These are phyloP conservation scores for Sussaba pulchella DNA, from an alignment of 2,888 invertebrate genomes.

Conservation along the genomic window DNA sequence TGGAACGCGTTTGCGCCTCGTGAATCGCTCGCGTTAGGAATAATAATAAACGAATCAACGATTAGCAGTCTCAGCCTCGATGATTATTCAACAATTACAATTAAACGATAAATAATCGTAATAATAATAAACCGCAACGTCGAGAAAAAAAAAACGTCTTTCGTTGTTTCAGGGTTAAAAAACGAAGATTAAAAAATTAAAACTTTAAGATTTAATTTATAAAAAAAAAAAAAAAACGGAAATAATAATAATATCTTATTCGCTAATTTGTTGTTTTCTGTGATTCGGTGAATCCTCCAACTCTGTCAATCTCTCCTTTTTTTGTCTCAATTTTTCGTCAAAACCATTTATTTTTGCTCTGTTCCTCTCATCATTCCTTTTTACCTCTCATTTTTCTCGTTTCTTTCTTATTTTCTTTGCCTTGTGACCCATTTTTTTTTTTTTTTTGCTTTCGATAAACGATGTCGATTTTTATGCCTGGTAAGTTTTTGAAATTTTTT, in stretches of 20 bases:
- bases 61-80: constrained; percentile 59
- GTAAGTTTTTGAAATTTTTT: constrained; percentile 31
- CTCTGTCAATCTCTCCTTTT: constrained; percentile 19
- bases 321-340: constrained; percentile 56
- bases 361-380: constrained; percentile 60
- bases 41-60: constrained; percentile 54
- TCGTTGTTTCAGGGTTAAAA: constrained; percentile 35
- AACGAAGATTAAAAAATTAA: constrained; percentile 37
- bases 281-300: constrained; percentile 68
- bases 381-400: constrained; percentile 55
- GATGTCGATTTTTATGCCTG: constrained; percentile 51
- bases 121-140: constrained; percentile 32
- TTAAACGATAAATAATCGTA: constrained; percentile 22
- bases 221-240: neutral
- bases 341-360: constrained; percentile 65
- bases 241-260: constrained; percentile 45
- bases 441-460: constrained; percentile 46
- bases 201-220: constrained; percentile 10
- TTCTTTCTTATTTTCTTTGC: constrained; percentile 47
- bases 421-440: too few relatives aligned
- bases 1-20: constrained; percentile 5
- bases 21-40: constrained; percentile 44
- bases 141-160: constrained; percentile 64
- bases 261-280: constrained; percentile 65
- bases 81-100: constrained; percentile 34